Evolutionary conservation across 2,113 vertebrate species (phyloP).

Genomic region (Morphnarchus princeps): DNA sequence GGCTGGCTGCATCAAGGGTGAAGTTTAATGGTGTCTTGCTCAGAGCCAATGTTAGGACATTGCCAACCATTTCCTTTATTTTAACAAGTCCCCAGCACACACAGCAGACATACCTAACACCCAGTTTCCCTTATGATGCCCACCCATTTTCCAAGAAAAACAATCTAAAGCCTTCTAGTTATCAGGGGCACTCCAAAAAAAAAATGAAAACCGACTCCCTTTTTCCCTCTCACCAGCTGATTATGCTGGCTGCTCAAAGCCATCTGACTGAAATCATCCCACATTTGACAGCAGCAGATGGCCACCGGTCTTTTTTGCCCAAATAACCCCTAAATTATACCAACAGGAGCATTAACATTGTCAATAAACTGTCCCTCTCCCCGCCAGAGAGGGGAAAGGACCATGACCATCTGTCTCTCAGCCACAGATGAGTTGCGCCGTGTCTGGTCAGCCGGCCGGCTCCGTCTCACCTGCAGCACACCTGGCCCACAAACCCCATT

Average conservation of each 20-base stretch:
- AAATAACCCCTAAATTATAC: not conserved
- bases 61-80: constrained; percentile 1
- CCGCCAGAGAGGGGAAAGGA: not conserved
- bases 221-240: not conserved
- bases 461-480: not conserved
- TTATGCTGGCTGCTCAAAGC: not conserved
- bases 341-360: not conserved
- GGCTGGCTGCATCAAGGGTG: not conserved
- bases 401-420: not conserved
- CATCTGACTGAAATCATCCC: not conserved
- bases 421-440: not conserved
- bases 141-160: not conserved
- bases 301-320: not conserved
- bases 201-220: not conserved
- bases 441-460: not conserved
- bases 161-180: not conserved
- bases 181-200: not conserved
- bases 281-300: not conserved
- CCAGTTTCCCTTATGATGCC: not conserved
- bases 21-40: not conserved
- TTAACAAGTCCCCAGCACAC: not conserved
- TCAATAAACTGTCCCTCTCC: not conserved
- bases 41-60: not conserved
- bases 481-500: not conserved
- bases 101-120: not conserved